Conservation (phyloP, 2,888 invertebrate genomes). For the Caenorhabditis imperialis region DNA sequence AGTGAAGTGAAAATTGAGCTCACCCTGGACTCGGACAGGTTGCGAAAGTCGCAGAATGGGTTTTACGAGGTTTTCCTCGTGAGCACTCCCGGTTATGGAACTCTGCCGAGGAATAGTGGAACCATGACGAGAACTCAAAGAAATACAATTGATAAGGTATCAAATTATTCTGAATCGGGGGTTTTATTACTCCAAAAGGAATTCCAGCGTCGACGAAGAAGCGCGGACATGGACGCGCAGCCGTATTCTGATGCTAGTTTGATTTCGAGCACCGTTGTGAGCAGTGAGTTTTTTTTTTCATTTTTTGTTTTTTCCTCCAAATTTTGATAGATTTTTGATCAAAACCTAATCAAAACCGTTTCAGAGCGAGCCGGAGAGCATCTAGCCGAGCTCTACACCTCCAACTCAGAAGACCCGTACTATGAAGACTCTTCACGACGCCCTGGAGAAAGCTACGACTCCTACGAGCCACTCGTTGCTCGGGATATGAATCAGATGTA, state of each 20-base stretch:
- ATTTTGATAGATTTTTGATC: no score
- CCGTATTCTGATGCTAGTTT: constrained; percentile 52
- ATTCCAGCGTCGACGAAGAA: constrained; percentile 44
- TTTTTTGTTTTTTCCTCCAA: no score
- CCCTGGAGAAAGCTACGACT: constrained; percentile 47
- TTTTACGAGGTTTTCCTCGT: constrained; percentile 70
- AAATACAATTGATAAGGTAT: constrained; percentile 28
- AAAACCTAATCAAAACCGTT: neutral
- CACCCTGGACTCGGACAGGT: constrained; percentile 54
- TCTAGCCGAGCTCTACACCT: constrained; percentile 71
- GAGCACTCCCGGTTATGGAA: constrained; percentile 56
- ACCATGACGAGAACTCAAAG: constrained; percentile 54
- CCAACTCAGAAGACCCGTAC: constrained; percentile 73
- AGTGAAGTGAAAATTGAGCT: constrained; percentile 75
- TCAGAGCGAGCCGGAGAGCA: constrained; percentile 73
- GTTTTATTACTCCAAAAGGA: no score
- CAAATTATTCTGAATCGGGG: no score
- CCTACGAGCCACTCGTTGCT: constrained; percentile 54
- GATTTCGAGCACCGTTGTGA: constrained; percentile 46
- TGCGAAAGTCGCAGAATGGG: constrained; percentile 67
- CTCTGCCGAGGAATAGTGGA: constrained; percentile 60
- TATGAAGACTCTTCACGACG: constrained; percentile 60
- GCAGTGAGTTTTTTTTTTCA: constrained; percentile 29
- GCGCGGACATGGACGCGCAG: constrained; percentile 55
- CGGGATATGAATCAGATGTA: constrained; percentile 50